These are phyloP conservation scores for Nerophis ophidion DNA, from an alignment of 2,113 vertebrate species.

Conservation along the genomic window DNA sequence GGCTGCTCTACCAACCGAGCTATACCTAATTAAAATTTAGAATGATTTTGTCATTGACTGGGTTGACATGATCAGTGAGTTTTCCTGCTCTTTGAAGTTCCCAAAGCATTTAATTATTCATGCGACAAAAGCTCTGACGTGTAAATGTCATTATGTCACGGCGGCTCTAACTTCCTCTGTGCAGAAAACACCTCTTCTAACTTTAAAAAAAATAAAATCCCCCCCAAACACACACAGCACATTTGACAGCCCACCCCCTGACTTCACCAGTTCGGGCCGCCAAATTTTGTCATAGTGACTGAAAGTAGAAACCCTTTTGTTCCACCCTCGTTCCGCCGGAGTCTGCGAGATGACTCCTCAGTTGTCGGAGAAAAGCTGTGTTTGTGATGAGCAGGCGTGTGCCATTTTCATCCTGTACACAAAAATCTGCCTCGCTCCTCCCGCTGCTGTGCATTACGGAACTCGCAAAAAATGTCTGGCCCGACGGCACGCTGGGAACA, in stretches of 20 bases:
- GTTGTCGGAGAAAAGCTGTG: slow-evolving; percentile 29
- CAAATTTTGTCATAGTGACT: slow-evolving; percentile 11
- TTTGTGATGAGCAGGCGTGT: slow-evolving; percentile 31
- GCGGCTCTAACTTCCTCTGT: neutral
- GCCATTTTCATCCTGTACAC: slow-evolving; percentile 10
- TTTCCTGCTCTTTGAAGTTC: neutral
- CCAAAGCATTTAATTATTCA: neutral
- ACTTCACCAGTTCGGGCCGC: slow-evolving; percentile 24
- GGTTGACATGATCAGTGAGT: no score
- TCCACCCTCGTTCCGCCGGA: slow-evolving; percentile 18
- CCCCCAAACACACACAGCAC: slow-evolving; percentile 7
- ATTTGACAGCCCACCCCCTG: slow-evolving; percentile 15
- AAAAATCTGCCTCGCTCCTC: slow-evolving; percentile 15
- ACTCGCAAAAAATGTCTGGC: slow-evolving; percentile 17
- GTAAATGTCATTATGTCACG: slow-evolving; percentile 8
- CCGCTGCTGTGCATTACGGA: slow-evolving; percentile 25
- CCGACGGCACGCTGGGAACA: slow-evolving; percentile 18
- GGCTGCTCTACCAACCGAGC: no score
- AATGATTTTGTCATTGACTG: no score
- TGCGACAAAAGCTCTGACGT: slow-evolving; percentile 1
- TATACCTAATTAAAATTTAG: no score
- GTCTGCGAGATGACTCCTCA: slow-evolving; percentile 23
- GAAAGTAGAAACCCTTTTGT: slow-evolving; percentile 39
- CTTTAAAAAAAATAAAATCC: neutral
- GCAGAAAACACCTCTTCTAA: neutral